Conservation (phyloP, 2,888 invertebrate species). For the Ephialtes manifestator region DNA sequence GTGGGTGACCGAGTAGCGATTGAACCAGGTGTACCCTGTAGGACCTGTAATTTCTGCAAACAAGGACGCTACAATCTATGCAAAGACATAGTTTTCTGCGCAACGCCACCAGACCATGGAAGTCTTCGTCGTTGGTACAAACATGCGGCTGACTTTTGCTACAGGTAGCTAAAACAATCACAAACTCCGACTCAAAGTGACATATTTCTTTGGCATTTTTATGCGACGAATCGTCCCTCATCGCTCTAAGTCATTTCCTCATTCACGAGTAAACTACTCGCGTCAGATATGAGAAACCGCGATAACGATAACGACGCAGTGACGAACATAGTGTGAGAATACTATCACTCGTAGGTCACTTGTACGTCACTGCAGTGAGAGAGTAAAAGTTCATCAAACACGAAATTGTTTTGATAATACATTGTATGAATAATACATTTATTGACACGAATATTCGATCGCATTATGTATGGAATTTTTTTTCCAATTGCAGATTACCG, state of each 20-base stretch:
- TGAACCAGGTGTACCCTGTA: slow-evolving; percentile 97
- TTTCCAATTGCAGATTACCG: slow-evolving; percentile 90
- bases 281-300: not conserved
- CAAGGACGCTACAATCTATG: slow-evolving; percentile 97
- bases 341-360: not conserved
- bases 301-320: slow-evolving; percentile 5
- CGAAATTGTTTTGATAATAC: too few relatives aligned
- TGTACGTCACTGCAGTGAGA: not conserved
- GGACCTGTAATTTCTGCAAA: slow-evolving; percentile 94
- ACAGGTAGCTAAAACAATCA: slow-evolving; percentile 88
- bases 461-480: not conserved
- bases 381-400: not conserved
- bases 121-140: slow-evolving; percentile 95
- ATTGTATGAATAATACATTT: not conserved
- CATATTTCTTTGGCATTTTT: not conserved
- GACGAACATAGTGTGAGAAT: not conserved
- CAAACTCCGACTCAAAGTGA: not conserved
- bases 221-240: too few relatives aligned
- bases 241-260: not conserved
- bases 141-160: slow-evolving; percentile 96
- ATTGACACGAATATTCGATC: not conserved
- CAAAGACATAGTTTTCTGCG: slow-evolving; percentile 94
- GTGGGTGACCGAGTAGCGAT: slow-evolving; percentile 97
- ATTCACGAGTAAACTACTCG: not conserved
- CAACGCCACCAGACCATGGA: slow-evolving; percentile 98